These are phyloP conservation scores for Drosophila lacicola DNA, from an alignment of 2,888 invertebrate genomes.

Conservation along the genomic window DNA sequence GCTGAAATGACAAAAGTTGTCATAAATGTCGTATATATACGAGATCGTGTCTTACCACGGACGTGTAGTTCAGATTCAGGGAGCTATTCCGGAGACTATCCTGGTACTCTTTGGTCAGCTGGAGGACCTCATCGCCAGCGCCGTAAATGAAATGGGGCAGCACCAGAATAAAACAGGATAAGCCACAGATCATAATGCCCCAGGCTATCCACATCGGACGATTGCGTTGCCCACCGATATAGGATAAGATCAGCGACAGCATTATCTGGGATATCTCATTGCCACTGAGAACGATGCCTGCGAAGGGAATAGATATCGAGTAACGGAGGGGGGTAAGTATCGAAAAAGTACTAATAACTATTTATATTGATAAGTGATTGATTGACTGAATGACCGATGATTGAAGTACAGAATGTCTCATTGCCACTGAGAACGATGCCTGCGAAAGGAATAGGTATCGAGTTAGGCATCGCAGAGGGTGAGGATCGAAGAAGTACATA, in stretches of 20 bases:
- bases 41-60: slow-evolving; percentile 66
- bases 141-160: slow-evolving; percentile 88
- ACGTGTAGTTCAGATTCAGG: slow-evolving; percentile 40
- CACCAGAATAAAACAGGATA: slow-evolving; percentile 87
- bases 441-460: slow-evolving; percentile 64
- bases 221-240: slow-evolving; percentile 89
- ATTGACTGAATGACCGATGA: background rate
- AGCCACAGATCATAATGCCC: slow-evolving; percentile 87
- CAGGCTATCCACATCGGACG: slow-evolving; percentile 89
- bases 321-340: background rate
- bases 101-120: slow-evolving; percentile 84
- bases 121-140: slow-evolving; percentile 86
- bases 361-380: background rate
- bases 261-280: slow-evolving; percentile 90
- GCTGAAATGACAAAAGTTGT: background rate
- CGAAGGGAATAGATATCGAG: background rate
- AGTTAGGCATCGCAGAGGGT: background rate
- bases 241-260: slow-evolving; percentile 87
- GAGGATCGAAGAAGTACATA: background rate
- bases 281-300: slow-evolving; percentile 88
- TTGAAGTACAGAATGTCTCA: slow-evolving; percentile 85
- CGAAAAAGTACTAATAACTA: background rate
- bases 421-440: slow-evolving; percentile 89
- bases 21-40: background rate
- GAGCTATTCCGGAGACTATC: slow-evolving; percentile 51